Conservation (phyloP, 2,113 vertebrate genomes). For the Lynx canadensis region DNA sequence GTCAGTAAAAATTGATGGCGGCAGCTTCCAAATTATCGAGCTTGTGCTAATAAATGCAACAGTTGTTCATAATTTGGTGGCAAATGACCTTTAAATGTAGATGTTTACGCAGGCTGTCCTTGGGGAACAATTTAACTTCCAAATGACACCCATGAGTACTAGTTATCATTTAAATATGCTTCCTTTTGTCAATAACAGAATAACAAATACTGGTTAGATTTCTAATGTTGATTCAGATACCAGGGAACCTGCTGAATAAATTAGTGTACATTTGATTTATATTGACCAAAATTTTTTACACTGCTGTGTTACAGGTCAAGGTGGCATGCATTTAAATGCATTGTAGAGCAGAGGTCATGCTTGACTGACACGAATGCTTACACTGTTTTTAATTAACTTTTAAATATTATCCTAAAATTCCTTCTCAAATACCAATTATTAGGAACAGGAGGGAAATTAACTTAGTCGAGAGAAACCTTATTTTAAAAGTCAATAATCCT, state of each 20-base stretch:
- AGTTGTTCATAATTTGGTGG: conserved; percentile 89
- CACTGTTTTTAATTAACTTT: conserved; percentile 85
- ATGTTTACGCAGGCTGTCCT: conserved; percentile 81
- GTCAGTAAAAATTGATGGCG: conserved; percentile 86
- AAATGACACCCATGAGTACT: conserved; percentile 87
- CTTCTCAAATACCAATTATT: conserved; percentile 74
- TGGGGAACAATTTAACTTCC: conserved; percentile 88
- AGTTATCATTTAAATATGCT: conserved; percentile 91
- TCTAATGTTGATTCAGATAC: conserved; percentile 89
- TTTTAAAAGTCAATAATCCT: conserved; percentile 59
- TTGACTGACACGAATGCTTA: conserved; percentile 86
- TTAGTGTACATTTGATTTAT: conserved; percentile 87
- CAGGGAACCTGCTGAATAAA: conserved; percentile 87
- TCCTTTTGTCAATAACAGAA: conserved; percentile 89
- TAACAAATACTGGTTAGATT: conserved; percentile 90
- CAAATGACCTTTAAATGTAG: conserved; percentile 89
- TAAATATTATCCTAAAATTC: conserved; percentile 73
- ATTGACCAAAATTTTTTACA: conserved; percentile 87
- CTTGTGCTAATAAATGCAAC: conserved; percentile 89
- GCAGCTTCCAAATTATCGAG: conserved; percentile 82
- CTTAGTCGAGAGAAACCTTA: conserved; percentile 11
- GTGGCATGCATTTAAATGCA: conserved; percentile 86
- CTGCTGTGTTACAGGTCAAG: conserved; percentile 86
- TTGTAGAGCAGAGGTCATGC: conserved; percentile 82
- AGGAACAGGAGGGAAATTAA: conserved; percentile 48